Evolutionary conservation across 2,113 vertebrate genomes (phyloP).

Genomic region (Piaya cayana): DNA sequence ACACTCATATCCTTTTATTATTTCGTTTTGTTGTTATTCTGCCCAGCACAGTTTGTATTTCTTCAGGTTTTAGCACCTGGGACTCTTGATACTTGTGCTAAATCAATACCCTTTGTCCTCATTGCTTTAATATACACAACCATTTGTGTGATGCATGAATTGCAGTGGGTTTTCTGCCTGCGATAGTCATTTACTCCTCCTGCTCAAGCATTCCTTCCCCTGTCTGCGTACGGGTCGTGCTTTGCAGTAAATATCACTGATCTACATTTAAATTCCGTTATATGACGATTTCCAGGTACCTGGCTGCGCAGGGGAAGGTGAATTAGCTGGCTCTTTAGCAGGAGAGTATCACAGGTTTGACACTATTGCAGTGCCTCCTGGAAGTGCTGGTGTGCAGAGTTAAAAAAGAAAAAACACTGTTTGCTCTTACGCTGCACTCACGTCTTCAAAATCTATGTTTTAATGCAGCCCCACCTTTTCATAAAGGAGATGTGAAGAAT

Average conservation of each 20-base stretch:
- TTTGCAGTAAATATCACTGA: slow-evolving; percentile 33
- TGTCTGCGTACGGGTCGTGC: not conserved
- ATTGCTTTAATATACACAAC: slow-evolving; percentile 72
- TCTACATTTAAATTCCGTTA: slow-evolving; percentile 35
- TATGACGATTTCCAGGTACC: not conserved
- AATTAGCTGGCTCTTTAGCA: not conserved
- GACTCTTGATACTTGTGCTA: slow-evolving; percentile 65
- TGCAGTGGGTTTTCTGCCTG: slow-evolving; percentile 53
- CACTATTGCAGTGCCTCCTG: not conserved
- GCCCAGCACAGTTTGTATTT: slow-evolving; percentile 67
- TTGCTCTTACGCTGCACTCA: not conserved
- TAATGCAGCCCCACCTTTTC: not conserved
- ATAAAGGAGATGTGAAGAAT: not conserved
- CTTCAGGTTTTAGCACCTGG: slow-evolving; percentile 71
- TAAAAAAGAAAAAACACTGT: not conserved
- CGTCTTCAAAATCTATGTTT: not conserved
- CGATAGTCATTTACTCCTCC: slow-evolving; percentile 55
- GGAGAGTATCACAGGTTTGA: not conserved
- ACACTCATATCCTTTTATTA: slow-evolving; percentile 75
- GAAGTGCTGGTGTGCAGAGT: not conserved
- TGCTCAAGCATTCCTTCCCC: slow-evolving; percentile 14
- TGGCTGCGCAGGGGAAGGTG: not conserved
- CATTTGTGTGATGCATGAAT: slow-evolving; percentile 74
- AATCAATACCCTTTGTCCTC: slow-evolving; percentile 75
- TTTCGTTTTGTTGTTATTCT: slow-evolving; percentile 69